Evolutionary conservation across 2,797 vertebrate species (phyloP).

Genomic region (Pangasius larnaudii): DNA sequence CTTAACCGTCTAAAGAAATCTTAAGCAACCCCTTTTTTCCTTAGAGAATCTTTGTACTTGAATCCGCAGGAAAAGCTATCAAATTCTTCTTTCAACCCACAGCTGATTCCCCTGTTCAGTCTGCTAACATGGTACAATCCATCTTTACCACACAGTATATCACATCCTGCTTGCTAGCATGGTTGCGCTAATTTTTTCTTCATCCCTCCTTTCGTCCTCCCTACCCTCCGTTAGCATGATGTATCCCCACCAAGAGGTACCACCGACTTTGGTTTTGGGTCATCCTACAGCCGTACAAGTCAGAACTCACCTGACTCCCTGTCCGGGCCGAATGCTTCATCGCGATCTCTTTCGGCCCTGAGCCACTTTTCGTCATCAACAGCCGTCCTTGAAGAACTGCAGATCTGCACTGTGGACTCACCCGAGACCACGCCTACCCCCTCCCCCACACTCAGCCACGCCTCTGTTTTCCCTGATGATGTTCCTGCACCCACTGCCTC

Average conservation of each 20-base stretch:
- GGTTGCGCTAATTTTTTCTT: slow-evolving; percentile 71
- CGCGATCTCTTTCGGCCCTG: slow-evolving; percentile 81
- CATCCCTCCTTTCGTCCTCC: slow-evolving; percentile 73
- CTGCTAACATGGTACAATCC: slow-evolving; percentile 47
- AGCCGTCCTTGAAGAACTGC: slow-evolving; percentile 85
- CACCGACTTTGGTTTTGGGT: slow-evolving; percentile 75
- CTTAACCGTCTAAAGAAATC: not conserved
- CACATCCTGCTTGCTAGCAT: slow-evolving; percentile 65
- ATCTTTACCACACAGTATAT: slow-evolving; percentile 56
- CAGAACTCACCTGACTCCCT: slow-evolving; percentile 77
- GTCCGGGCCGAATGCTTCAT: slow-evolving; percentile 69
- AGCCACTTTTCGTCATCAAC: slow-evolving; percentile 88
- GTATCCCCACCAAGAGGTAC: slow-evolving; percentile 67
- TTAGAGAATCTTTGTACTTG: slow-evolving; percentile 38
- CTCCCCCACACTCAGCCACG: slow-evolving; percentile 87
- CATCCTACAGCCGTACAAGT: slow-evolving; percentile 76
- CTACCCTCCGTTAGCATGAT: slow-evolving; percentile 61
- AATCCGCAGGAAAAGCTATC: not conserved
- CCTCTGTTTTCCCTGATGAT: slow-evolving; percentile 76
- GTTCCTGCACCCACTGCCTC: slow-evolving; percentile 70
- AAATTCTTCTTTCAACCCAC: slow-evolving; percentile 30
- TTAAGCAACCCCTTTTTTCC: not conserved
- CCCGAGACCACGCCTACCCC: slow-evolving; percentile 82
- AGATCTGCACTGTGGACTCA: slow-evolving; percentile 83
- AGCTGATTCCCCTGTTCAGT: slow-evolving; percentile 45